Evolutionary conservation across 1,140 invertebrate species (phyloP), one percentile per base, ranked within the genome.

Genomic region (Sipha flava): DNA sequence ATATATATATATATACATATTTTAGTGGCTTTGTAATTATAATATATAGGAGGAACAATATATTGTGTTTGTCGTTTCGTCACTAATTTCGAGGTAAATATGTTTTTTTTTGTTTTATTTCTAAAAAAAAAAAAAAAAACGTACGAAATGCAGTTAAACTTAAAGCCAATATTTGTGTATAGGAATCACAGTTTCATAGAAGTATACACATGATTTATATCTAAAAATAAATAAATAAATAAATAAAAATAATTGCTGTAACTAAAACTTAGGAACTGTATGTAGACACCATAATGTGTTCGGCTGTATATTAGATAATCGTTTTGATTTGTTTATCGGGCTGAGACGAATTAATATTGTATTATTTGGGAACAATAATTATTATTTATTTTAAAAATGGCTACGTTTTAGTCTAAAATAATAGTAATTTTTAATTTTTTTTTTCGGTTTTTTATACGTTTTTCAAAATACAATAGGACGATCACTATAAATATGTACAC

Each of bases 221-320:
- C 64, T 66, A 66, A 66, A 43, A 59, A 77, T 37, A 31, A 72
- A 43, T 21, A 59, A 59, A 4, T 59, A 59, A 26, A 59, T 7
- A 26, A 21, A 59, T 57, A 54, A 75, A 34, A 34, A 49, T 52
- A 73, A 73, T 21, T 54, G 54, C 72, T 77, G 73, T 59, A 77
- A 77, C 73, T 59, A 77, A 77, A 77, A 57, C 49, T 77, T 77
- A 77, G 73, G 73, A 77, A 77, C 73, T 77, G 73, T 59, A 59
- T 77, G 73, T 77, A 77, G 49, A 77, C 73, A 77, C 73, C 73
- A 77, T 40, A 26, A 77, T 59, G 73, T 77, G 49, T 59, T 77
- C 73, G n/a, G 73, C 49, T 77, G 73, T 40, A 77, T 59, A 43
- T 59, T 57, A 54, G 72, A 52, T 77, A 43, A 77, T 57, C 21